Percentiles rank a stretch among this genome's conserved stretches.
Evolutionary conservation across 2,797 vertebrate genomes (phyloP).

Genomic region (Coracias cyanogaster): DNA sequence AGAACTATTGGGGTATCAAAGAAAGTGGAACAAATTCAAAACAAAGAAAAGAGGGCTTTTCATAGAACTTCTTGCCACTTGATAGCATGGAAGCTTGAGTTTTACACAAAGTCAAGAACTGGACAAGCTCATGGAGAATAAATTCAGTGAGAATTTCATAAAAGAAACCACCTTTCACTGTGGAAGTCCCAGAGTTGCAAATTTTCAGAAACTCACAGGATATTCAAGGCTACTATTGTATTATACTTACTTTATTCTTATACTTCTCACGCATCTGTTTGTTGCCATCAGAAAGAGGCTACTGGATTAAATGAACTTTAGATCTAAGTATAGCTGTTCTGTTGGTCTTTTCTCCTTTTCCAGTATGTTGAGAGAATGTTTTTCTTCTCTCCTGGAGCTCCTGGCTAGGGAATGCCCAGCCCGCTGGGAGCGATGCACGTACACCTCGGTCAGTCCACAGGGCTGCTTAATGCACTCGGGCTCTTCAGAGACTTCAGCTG

Average conservation of each 20-base stretch:
- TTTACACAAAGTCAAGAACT: background rate
- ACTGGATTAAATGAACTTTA: background rate
- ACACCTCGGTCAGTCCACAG: background rate
- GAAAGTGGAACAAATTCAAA: too few species aligned
- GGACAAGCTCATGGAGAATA: background rate
- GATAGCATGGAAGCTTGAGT: background rate
- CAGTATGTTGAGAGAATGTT: background rate
- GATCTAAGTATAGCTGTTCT: background rate
- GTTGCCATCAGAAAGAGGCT: background rate
- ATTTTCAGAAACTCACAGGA: background rate
- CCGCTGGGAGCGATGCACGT: background rate
- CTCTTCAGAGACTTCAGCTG: conserved; percentile 51
- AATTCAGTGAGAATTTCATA: background rate
- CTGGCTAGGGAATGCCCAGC: background rate
- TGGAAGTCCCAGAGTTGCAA: background rate
- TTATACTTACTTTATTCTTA: background rate
- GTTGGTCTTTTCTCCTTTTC: background rate
- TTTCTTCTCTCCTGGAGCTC: background rate
- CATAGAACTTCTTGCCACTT: background rate
- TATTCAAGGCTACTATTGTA: background rate
- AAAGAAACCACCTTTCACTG: background rate
- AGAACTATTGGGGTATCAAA: too few species aligned
- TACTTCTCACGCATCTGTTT: background rate
- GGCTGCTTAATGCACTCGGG: conserved; percentile 18
- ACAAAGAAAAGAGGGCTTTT: background rate